Base-by-base conservation (phyloP, 2,888 invertebrate species). In the Drosophila borealis region DNA sequence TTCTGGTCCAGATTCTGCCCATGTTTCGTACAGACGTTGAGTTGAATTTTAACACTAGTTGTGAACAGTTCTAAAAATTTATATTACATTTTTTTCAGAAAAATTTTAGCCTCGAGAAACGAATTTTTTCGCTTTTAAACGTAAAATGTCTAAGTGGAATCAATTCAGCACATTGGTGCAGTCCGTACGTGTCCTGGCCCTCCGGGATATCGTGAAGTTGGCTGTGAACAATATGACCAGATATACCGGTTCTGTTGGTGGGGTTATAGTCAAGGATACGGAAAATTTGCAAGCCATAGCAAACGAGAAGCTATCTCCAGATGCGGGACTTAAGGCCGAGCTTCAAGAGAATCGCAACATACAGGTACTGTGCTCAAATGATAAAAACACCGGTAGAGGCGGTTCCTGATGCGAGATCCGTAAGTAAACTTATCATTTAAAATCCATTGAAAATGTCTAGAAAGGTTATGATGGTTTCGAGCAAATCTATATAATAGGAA, bases 121-220 rank as follows among this genome's bases (percentile, higher is more conserved):
- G 13, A n/a, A 2, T 13, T 44, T 44, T 21, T 13, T 8, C 2
- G n/a, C 6, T 6, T 8, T 25, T n/a, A 37, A 45, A 25, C 4
- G 1, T 13, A 46, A 29, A 29, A 46, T 46, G 46, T 29, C 46
- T 1, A 46, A 10, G 46, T 46, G 46, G 46, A 46, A n/a, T 46
- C 4, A 8, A 2, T 10, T 46, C 9, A 29, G 2, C 11, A 10
- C 29, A 29, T 29, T 46, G 25, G 8, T 46, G 13, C 29, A 29
- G 4, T 14, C 25, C 29, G 4, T 29, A 2, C 29, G 46, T 14
- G n/a, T 29, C 10, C 29, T n/a, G 14, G 14, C 14, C 10, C 1
- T 46, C 3, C 14, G 13, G 25, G 29, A 29, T 25, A 29, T 46
- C 4, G 8, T 46, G 5, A 25, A 14, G 29, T 13, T 29, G 29